Percentiles rank a stretch among this genome's conserved stretches.
These are phyloP conservation scores for Thamnophis sirtalis DNA, from an alignment of 2,113 vertebrate species.

Conservation along the genomic window DNA sequence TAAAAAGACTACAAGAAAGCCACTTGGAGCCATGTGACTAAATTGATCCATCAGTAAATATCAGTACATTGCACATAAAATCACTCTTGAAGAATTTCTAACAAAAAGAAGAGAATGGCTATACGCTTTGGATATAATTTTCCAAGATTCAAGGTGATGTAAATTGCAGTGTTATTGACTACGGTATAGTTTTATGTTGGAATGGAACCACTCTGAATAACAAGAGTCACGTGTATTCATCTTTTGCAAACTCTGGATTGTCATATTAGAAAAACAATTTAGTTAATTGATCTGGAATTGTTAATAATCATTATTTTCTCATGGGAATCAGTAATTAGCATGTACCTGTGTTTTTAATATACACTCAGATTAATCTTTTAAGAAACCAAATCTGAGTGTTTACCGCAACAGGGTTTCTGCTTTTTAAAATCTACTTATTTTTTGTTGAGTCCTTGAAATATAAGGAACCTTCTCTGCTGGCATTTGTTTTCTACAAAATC, in stretches of 20 bases:
- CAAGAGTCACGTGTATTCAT: background rate
- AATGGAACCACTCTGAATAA: background rate
- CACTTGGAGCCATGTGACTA: background rate
- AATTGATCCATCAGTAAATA: background rate
- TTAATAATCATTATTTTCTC: conserved; percentile 29
- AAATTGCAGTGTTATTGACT: background rate
- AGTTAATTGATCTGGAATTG: conserved; percentile 26
- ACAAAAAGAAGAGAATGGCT: background rate
- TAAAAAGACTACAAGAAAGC: background rate
- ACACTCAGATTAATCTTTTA: background rate
- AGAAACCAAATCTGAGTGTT: background rate
- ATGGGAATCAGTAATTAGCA: conserved; percentile 14
- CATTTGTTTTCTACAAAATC: background rate
- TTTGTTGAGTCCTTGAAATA: accelerated
- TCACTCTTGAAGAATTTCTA: background rate
- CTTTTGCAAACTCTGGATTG: conserved; percentile 26
- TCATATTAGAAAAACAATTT: conserved; percentile 44
- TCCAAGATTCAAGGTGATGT: background rate
- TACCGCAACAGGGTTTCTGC: background rate
- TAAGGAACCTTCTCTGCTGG: background rate
- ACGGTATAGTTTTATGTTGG: background rate
- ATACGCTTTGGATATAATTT: background rate
- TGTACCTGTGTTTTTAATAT: background rate
- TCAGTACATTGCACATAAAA: background rate
- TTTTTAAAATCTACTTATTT: conserved; percentile 16